A percentile compares a stretch with the other conserved stretches of the same genome.
Conservation (phyloP, 2,888 invertebrate species). For the Microctonus aethiopoides region DNA sequence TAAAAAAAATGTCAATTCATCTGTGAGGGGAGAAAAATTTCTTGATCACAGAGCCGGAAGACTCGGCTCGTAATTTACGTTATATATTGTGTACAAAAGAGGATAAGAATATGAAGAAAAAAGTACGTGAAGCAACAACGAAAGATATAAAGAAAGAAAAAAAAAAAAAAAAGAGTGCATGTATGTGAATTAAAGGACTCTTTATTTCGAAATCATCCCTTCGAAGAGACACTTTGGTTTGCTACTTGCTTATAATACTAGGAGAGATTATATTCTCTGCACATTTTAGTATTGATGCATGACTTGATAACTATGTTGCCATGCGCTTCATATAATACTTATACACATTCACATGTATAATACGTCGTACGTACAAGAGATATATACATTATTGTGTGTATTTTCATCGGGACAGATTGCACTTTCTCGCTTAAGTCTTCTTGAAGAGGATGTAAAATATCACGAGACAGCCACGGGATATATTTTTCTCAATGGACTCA, state of each 20-base stretch:
- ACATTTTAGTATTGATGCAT: not conserved
- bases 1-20: constrained; percentile 6
- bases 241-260: constrained; percentile 7
- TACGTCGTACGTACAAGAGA: no score
- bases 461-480: constrained; percentile 1
- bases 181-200: constrained; percentile 12
- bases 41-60: constrained; percentile 21
- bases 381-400: constrained; percentile 21
- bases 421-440: constrained; percentile 46
- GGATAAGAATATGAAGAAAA: not conserved
- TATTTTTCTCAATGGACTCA: constrained; percentile 28
- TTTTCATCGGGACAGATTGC: constrained; percentile 45
- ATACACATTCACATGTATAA: constrained; percentile 3
- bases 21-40: not conserved
- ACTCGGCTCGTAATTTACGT: constrained; percentile 1
- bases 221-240: constrained; percentile 23
- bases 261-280: constrained; percentile 4
- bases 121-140: not conserved
- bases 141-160: not conserved
- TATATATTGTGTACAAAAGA: no score
- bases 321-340: not conserved
- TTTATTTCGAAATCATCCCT: constrained; percentile 27
- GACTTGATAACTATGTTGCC: not conserved
- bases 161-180: constrained; percentile 12
- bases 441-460: constrained; percentile 39